Conservation (phyloP, 2,797 vertebrate species). For the Chaetophractus vellerosus region DNA sequence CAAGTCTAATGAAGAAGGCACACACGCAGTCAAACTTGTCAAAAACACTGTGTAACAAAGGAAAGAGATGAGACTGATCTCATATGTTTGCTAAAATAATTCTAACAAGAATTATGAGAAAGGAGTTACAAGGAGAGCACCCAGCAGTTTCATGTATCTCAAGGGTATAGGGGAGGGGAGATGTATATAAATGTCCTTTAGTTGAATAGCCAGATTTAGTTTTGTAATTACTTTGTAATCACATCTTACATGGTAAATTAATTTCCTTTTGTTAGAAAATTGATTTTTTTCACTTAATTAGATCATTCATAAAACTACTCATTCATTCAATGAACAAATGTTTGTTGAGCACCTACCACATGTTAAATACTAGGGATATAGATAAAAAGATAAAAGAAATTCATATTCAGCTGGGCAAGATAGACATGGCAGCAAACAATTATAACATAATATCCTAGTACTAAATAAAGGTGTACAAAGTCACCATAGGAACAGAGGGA, state of each 20-base stretch:
- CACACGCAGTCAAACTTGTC: slow-evolving; percentile 39
- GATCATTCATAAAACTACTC: slow-evolving; percentile 34
- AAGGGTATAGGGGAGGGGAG: neutral
- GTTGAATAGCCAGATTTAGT: slow-evolving; percentile 20
- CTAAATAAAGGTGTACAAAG: slow-evolving; percentile 17
- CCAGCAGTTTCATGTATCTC: neutral
- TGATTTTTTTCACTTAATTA: slow-evolving; percentile 15
- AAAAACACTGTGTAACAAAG: slow-evolving; percentile 49
- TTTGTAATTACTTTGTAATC: slow-evolving; percentile 58
- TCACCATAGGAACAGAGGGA: neutral
- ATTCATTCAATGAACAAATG: neutral
- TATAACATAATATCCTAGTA: neutral
- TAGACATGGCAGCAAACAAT: neutral
- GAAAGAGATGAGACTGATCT: neutral
- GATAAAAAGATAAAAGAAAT: neutral
- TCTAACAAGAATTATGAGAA: slow-evolving; percentile 37
- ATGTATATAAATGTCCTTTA: neutral
- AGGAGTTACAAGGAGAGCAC: neutral
- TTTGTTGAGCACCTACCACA: neutral
- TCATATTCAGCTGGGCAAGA: neutral
- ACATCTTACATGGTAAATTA: slow-evolving; percentile 26
- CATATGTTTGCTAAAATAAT: slow-evolving; percentile 18
- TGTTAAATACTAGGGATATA: neutral
- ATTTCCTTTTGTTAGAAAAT: slow-evolving; percentile 49
- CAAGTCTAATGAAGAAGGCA: slow-evolving; percentile 55